Base-by-base conservation (phyloP, 2,113 vertebrate species). In the Strigops habroptila region DNA sequence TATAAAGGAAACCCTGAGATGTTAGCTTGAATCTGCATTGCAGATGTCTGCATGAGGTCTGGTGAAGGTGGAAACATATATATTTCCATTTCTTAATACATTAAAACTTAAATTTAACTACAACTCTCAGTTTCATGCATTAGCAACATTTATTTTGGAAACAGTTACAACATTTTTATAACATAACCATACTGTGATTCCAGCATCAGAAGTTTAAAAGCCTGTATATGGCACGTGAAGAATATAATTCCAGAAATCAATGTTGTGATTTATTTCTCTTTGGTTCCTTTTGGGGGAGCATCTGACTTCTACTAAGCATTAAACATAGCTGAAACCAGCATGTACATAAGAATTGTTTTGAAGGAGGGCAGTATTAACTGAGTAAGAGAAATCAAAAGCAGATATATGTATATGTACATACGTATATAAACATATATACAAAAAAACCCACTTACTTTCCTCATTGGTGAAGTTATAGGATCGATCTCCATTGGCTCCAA, bases 401-500 rank as follows among this genome's bases (percentile, higher is more conserved):
- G 30, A 3, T 12, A 3, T 52, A 10, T 43, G 11, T 43, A 14
- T 24, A 22, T 46, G 18, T 46, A 27, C 3, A 37, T 11, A 51
- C 12, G n/a, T 10, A 33, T 14, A 43, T 30, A 31, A 10, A 69
- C 4, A 41, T 13, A 23, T 5, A 31, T 16, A 31, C 3, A 7
- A 33, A 43, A 49, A 78, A 46, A 6, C 0, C 0, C 28, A 96
- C 97, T 96, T 94, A 98, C 98, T 86, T 57, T 98, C 46, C 93
- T 96, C 86, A 93, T 21, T 55, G 95, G 96, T 75, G 94, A 96
- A 89, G 97, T 88, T 57, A 93, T 10, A 89, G 89, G n/a, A 90
- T 97, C 97, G 84, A 97, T 15, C 14, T 98, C 97, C 97, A 97
- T 97, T n/a, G 91, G 48, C 23, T 97, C 97, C 73, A 81, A 39